Conservation (phyloP, 1,140 invertebrate species). For the Maniola jurtina region DNA sequence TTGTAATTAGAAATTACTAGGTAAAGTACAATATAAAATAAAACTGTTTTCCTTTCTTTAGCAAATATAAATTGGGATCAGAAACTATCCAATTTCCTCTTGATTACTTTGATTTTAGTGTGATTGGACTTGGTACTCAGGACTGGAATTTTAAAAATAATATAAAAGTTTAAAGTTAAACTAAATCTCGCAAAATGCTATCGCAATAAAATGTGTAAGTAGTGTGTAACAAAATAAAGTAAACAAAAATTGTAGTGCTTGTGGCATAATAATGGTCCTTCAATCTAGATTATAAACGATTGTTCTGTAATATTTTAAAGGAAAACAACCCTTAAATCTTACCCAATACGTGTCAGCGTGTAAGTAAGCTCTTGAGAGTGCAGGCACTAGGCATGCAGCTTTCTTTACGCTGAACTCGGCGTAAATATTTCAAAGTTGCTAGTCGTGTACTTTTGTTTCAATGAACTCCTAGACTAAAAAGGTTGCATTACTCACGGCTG, state of each 20-base stretch:
- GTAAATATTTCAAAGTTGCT: conserved; percentile 18
- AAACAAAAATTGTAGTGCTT: background rate
- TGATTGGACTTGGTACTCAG: too few species aligned
- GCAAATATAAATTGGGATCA: too few species aligned
- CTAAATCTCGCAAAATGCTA: too few species aligned
- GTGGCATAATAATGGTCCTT: background rate
- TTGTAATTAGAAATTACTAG: too few species aligned
- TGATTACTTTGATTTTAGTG: too few species aligned
- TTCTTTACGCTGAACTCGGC: conserved; percentile 12
- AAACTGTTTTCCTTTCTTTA: too few species aligned
- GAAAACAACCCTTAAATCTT: background rate
- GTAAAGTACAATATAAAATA: too few species aligned
- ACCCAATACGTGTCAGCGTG: background rate
- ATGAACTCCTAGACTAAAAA: conserved; percentile 11
- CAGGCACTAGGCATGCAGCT: conserved; percentile 10
- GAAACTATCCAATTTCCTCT: too few species aligned
- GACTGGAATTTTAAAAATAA: too few species aligned
- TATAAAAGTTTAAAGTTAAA: too few species aligned
- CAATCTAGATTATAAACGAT: background rate
- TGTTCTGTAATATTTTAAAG: background rate
- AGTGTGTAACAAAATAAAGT: background rate
- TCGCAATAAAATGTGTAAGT: too few species aligned
- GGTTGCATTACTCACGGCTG: background rate
- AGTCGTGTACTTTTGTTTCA: conserved; percentile 20
- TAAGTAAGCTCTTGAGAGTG: background rate